Evolutionary conservation across 2,113 vertebrate genomes (phyloP), one percentile per base, ranked within the genome.

Genomic region (Zingel zingel): DNA sequence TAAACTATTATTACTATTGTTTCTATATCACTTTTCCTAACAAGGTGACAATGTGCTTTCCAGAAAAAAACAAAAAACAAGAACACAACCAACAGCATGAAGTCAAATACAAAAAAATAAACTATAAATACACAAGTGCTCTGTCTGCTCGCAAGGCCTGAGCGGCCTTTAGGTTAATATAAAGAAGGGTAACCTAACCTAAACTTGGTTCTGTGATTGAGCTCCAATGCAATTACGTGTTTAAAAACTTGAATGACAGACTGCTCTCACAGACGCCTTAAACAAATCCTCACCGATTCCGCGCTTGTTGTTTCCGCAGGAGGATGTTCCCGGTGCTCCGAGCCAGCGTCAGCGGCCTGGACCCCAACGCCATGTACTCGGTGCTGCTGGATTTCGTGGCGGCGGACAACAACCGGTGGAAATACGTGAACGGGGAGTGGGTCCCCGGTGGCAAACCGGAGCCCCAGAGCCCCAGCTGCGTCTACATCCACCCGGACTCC

Each of bases 401-500:
- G 0, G 96, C 96, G 11, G 96, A 96, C 86, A 96, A 95, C 79
- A 96, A 96, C 90, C 94, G 96, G 23, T 96, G 96, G 96, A 96
- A 96, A 43, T 96, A 96, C 69, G 96, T 96, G 48, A 96, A 96
- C 69, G 96, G 96, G 45, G 96, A 96, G 88, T 96, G 96, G 96
- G 95, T 96, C 0, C 95, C 96, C 0, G 95, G 96, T 0, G 96
- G 96, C 4, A 96, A 96, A 59, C 96, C 96, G 6, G 96, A 96
- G 72, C 96, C 95, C 0, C 96, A 96, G 71, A 96, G 94, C 82
- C 96, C 95, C 25, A 96, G 95, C 90, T 96, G 96, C 82, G 96
- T 96, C n/a, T 96, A 96, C 90, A 96, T 96, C 85, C 96, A 96
- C 63, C 96, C 96, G n/a, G 95, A 96, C 88, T 96, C 96, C 0